Evolutionary conservation across 2,113 vertebrate genomes (phyloP), one percentile per base, ranked within the genome.

Genomic region (Mormyrus lacerda): DNA sequence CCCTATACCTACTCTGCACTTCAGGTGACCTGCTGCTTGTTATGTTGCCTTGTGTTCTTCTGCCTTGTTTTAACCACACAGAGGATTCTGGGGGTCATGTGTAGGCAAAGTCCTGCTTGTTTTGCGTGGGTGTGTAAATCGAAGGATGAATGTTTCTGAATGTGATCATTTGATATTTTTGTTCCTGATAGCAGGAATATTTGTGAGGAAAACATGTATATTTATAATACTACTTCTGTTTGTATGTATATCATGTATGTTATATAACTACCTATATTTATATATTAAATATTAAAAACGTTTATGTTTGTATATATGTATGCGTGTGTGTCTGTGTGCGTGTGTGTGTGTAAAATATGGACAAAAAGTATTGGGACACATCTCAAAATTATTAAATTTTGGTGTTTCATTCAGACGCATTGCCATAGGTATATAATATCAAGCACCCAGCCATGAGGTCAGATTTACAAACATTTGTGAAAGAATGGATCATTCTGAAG

Each of bases 1-100:
- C 98, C 98, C 4, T 98, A 98, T 91, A 98, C 97, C 51, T 98
- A 97, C 91, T 96, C 97, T 4, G 90, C 96, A 1, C 95, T 98
- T 91, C 96, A 96, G 97, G 98, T 99, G 96, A 61, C n/a, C 39
- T 50, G 19, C 21, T 83, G 48, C 39, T 31, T 50, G 4, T 19
- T 76, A n/a, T 42, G 3, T 73, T 11, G 42, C 24, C 53, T 69
- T 39, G 21, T 47, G 55, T 39, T 65, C 44, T 44, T 9, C 61
- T 24, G 44, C 21, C 44, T 21, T 19, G 35, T 35, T 42, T 79
- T 79, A 19, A 19, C 35, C 13, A 1, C 2, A 4, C 73, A 6
- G 4, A 42, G 5, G 73, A 79, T 42, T 35, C 15, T 19, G 35
- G 31, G 35, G 73, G 73, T 4, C 73, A 21, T 8, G 4, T 79